phyloP scores from a whole-genome alignment of 35 echinoderm and acorn worm species.

The Ophioderma brevispina region DNA sequence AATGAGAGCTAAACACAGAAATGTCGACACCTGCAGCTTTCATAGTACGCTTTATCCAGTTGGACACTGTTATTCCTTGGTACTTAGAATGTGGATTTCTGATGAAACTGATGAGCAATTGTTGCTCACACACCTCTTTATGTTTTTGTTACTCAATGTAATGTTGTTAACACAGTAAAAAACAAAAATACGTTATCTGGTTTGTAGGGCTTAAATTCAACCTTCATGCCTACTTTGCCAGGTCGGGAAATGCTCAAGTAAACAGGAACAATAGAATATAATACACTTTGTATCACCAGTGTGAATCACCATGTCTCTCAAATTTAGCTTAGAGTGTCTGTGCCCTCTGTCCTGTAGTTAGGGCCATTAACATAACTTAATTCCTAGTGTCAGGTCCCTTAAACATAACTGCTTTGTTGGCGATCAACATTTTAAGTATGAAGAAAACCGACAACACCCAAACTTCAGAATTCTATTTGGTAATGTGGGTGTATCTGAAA shows the following conservation, averaged over 20 bases:
- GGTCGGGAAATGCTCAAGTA: constrained; percentile 48
- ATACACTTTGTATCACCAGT: background rate
- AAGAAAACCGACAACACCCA: constrained; percentile 52
- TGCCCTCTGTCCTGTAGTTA: constrained; percentile 33
- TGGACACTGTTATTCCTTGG: constrained; percentile 22
- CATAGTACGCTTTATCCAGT: constrained; percentile 45
- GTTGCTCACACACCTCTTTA: constrained; percentile 9
- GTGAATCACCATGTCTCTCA: constrained; percentile 16
- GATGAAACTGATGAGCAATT: constrained; percentile 56
- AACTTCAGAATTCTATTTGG: constrained; percentile 27
- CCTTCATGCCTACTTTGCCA: background rate
- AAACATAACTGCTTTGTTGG: constrained; percentile 25
- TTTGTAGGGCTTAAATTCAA: constrained; percentile 27
- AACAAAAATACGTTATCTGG: constrained; percentile 53
- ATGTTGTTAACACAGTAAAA: constrained; percentile 51
- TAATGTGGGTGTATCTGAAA: constrained; percentile 47
- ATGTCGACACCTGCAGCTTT: constrained; percentile 36
- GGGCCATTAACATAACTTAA: constrained; percentile 32
- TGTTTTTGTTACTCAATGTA: constrained; percentile 42
- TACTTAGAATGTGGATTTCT: constrained; percentile 44
- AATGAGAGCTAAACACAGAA: too few relatives aligned
- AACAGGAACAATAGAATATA: constrained; percentile 25
- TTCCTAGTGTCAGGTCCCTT: constrained; percentile 39
- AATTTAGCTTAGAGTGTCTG: background rate
- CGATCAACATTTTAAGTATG: constrained; percentile 24